Conservation (phyloP, 2,113 vertebrate genomes). For the Tachysurus fulvidraco region DNA sequence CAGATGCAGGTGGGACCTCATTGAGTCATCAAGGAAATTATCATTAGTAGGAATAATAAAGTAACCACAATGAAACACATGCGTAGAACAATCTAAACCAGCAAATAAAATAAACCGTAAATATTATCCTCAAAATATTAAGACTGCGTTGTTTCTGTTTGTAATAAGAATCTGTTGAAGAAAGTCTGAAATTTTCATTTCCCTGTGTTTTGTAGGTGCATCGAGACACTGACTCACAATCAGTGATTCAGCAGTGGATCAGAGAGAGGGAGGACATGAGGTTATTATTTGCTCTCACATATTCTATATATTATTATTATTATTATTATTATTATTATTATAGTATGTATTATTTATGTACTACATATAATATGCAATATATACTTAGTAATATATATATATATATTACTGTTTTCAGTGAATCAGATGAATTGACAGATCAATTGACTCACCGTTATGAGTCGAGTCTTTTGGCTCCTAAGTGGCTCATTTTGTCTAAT, state of each 20-base stretch:
- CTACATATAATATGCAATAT: not conserved
- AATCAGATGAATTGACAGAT: not conserved
- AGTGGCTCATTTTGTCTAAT: not conserved
- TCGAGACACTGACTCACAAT: constrained; percentile 83
- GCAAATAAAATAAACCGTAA: not conserved
- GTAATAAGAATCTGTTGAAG: not conserved
- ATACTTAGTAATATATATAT: not conserved
- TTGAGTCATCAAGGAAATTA: not conserved
- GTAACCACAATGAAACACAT: not conserved
- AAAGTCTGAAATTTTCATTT: not conserved
- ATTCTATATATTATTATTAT: not conserved
- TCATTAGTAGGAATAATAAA: not conserved
- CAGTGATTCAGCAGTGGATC: constrained; percentile 90
- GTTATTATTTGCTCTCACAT: constrained; percentile 61
- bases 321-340: not conserved
- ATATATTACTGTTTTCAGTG: not conserved
- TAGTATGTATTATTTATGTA: not conserved
- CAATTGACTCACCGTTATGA: not conserved
- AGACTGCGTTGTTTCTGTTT: not conserved
- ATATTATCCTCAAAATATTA: not conserved
- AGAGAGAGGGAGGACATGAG: constrained; percentile 88
- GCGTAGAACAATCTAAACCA: not conserved
- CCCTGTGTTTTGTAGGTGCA: constrained; percentile 75
- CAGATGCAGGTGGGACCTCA: constrained; percentile 88
- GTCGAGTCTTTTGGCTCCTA: not conserved